Evolutionary conservation across 2,113 vertebrate genomes (phyloP).

Genomic region (Oreochromis spilurus): DNA sequence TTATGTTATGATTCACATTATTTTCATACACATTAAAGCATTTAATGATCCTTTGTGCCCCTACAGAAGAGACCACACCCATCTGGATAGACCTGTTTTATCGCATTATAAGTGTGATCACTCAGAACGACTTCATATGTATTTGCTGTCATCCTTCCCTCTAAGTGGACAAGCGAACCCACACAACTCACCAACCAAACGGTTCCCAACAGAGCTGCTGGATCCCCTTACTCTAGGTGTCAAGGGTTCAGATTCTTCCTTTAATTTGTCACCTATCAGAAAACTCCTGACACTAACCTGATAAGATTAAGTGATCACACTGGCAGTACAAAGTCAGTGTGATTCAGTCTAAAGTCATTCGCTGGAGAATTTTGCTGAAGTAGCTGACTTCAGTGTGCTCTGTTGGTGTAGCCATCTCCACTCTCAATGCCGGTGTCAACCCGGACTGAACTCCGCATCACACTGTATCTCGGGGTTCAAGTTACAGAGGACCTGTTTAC

Average conservation of each 20-base stretch:
- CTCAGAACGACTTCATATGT: background rate
- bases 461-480: background rate
- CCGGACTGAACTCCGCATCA: background rate
- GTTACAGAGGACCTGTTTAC: conserved; percentile 26
- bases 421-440: background rate
- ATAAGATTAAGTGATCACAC: background rate
- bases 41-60: background rate
- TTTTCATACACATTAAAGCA: background rate
- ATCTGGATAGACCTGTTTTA: background rate
- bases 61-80: background rate
- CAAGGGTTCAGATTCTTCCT: background rate
- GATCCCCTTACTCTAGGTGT: background rate
- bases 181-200: background rate
- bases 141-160: background rate
- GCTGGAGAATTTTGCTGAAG: conserved; percentile 21
- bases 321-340: background rate
- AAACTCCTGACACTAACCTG: background rate
- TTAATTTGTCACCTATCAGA: background rate
- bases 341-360: background rate
- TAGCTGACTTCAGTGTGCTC: background rate
- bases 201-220: background rate
- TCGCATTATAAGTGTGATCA: background rate
- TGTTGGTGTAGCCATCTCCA: background rate
- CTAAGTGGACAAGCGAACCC: background rate
- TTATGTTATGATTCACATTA: background rate